Base-by-base conservation (phyloP, 2,797 vertebrate genomes). In the Lateolabrax maculatus region DNA sequence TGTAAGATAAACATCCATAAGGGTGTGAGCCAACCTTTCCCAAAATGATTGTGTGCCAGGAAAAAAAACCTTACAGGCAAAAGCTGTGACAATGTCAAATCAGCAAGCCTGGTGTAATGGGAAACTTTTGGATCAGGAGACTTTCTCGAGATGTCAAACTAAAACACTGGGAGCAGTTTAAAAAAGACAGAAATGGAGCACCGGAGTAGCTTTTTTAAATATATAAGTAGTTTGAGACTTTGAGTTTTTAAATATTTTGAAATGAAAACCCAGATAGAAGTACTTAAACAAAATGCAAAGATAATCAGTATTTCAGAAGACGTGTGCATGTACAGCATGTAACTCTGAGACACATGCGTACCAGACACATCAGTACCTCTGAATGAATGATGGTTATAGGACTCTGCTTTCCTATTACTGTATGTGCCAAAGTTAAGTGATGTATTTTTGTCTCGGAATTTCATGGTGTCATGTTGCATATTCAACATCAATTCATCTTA, bases 11-110 rank as follows among this genome's bases (percentile, higher is more conserved):
- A 84, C 71, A 82, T 27, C 64, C 56, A 63, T 36, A 39, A 29
- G 34, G 9, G 18, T 71, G n/a, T 46, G 27, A 60, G 63, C 39
- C 58, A 63, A 43, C 21, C 74, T 80, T 71, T 53, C 9, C 10
- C 5, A 60, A 88, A 79, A 79, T 57, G 10, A 91, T 81, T 69
- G 60, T 85, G 57, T 84, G 81, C 11, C 51, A 72, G 66, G 56
- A 78, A 66, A 36, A n/a, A 77, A 58, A 52, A 70, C n/a, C 56
- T 83, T 60, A 61, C 13, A 43, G 68, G 56, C 69, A 77, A 13
- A 63, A 49, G 68, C 19, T 61, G 64, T 63, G 69, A 68, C 77
- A 65, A 68, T 57, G 60, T 77, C 57, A 19, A 60, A 75, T 77
- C 53, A 63, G 23, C 36, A 21, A 16, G 29, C 52, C 23, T n/a